Conservation (phyloP, 2,797 vertebrate species). For the Xyrichtys novacula region DNA sequence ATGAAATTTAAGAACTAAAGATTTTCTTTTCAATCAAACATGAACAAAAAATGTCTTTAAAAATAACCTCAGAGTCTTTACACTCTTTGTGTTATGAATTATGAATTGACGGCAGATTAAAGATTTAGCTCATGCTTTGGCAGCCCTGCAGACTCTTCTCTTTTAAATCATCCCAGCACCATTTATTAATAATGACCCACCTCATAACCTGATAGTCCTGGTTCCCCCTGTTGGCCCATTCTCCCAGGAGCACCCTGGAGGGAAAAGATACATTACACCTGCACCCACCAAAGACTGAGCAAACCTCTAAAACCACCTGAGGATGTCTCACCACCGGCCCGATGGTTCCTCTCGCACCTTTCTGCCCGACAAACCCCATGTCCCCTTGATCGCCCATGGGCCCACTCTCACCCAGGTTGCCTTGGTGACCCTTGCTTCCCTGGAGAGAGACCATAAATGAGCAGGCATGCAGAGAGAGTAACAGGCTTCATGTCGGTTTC, state of each 20-base stretch:
- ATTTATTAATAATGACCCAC: slow-evolving; percentile 74
- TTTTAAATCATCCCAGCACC: slow-evolving; percentile 18
- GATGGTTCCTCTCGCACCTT: slow-evolving; percentile 93
- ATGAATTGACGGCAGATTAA: too few relatives aligned
- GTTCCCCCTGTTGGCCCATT: slow-evolving; percentile 92
- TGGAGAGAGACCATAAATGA: slow-evolving; percentile 68
- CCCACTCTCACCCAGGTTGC: slow-evolving; percentile 92
- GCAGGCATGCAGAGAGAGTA: slow-evolving; percentile 34
- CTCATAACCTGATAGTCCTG: slow-evolving; percentile 90
- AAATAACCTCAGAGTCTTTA: too few relatives aligned
- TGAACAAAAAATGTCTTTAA: too few relatives aligned
- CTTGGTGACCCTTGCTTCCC: slow-evolving; percentile 94
- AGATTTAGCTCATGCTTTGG: not conserved
- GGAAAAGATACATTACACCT: slow-evolving; percentile 36
- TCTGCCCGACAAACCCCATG: slow-evolving; percentile 90
- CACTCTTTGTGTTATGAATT: too few relatives aligned
- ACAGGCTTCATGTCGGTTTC: slow-evolving; percentile 1
- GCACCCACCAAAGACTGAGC: slow-evolving; percentile 20
- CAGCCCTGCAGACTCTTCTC: not conserved
- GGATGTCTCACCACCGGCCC: slow-evolving; percentile 88
- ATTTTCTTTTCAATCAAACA: too few relatives aligned
- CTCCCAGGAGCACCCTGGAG: slow-evolving; percentile 91
- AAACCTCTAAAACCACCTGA: not conserved
- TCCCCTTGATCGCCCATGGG: slow-evolving; percentile 86
- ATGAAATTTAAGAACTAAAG: too few relatives aligned